phyloP scores from a whole-genome alignment of 2,113 vertebrate species.

The Hyla sarda region DNA sequence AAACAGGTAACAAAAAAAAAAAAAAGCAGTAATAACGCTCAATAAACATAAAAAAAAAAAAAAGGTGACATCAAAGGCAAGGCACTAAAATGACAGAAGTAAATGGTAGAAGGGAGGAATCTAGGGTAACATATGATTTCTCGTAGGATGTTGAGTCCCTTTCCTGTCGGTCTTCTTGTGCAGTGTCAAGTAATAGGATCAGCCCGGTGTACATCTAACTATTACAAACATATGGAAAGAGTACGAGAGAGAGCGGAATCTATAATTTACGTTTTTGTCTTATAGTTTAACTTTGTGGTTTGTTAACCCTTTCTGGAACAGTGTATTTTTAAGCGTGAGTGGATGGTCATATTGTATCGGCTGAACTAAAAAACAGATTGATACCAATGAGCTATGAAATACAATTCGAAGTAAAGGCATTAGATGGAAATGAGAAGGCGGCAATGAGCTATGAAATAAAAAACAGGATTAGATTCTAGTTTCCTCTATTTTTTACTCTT shows the following conservation, averaged over 20 bases:
- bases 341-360: background rate
- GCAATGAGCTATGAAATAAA: conserved; percentile 40
- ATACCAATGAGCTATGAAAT: conserved; percentile 25
- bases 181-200: conserved; percentile 45
- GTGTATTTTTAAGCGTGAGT: background rate
- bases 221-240: conserved; percentile 44
- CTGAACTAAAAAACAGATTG: background rate
- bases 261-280: background rate
- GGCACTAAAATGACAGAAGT: background rate
- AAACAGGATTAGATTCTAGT: background rate
- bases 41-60: background rate
- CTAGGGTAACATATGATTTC: conserved; percentile 44
- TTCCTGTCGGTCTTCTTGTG: conserved; percentile 41
- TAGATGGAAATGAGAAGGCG: conserved; percentile 4
- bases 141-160: conserved; percentile 12
- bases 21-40: background rate
- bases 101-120: conserved; percentile 31
- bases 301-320: conserved; percentile 18
- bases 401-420: background rate
- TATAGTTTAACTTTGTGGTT: conserved; percentile 3
- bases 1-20: background rate
- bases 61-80: background rate
- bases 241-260: conserved; percentile 13
- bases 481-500: conserved; percentile 48
- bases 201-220: conserved; percentile 9